Evolutionary conservation across 2,888 invertebrate species (phyloP).

Genomic region (Brenthis daphne): DNA sequence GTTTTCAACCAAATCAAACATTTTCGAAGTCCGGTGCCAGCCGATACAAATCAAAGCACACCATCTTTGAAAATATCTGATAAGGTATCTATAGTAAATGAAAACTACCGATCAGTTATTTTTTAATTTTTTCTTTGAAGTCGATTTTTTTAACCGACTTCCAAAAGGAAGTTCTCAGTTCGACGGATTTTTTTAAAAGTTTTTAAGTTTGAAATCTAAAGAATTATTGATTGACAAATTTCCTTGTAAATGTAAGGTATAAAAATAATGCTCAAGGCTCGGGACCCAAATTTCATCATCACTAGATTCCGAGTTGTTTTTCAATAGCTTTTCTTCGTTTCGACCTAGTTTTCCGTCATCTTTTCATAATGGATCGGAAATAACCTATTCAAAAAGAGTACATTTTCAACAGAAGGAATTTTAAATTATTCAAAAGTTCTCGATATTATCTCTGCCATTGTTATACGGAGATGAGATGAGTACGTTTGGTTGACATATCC

Average conservation of each 20-base stretch:
- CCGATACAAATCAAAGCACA: too few species aligned
- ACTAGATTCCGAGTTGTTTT: conserved; percentile 9
- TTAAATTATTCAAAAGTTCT: conserved; percentile 19
- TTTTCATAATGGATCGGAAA: conserved; percentile 19
- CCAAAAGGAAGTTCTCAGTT: too few species aligned
- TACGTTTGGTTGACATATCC: conserved; percentile 12
- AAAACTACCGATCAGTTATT: too few species aligned
- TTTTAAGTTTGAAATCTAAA: neutral
- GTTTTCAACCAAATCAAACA: too few species aligned
- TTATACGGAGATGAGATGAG: neutral
- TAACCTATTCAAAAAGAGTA: conserved; percentile 25
- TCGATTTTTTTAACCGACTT: too few species aligned
- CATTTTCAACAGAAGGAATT: conserved; percentile 18
- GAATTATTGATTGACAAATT: conserved; percentile 4
- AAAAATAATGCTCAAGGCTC: neutral
- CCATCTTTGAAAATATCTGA: too few species aligned
- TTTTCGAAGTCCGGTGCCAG: too few species aligned
- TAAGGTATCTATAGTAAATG: too few species aligned
- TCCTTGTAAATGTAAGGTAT: neutral
- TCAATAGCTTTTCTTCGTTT: conserved; percentile 17
- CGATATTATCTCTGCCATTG: conserved; percentile 14
- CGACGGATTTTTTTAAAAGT: too few species aligned
- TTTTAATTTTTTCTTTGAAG: too few species aligned
- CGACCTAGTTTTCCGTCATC: conserved; percentile 21
- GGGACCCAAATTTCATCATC: conserved; percentile 14